Base-by-base conservation (phyloP, 2,888 invertebrate genomes). In the Acleris holmiana region DNA sequence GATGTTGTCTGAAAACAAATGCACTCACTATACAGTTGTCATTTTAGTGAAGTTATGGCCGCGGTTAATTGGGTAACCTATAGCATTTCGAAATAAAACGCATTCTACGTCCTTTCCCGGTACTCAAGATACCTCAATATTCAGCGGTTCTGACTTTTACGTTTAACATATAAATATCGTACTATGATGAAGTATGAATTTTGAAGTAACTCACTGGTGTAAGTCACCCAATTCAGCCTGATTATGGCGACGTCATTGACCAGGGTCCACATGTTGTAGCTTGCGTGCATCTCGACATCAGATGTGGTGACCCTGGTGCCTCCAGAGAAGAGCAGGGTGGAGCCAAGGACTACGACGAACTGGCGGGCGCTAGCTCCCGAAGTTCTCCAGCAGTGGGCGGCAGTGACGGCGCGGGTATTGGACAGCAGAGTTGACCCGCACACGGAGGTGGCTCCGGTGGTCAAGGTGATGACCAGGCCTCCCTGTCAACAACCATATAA, bases 191-290 rank as follows among this genome's bases (percentile, higher is more conserved):
- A 6, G 1, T 8, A 4, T 29, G 2, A 0, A 4, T 23, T 23
- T 1, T 25, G 8, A 29, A 29, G 29, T 29, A 29, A 29, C 79
- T 71, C 48, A 81, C 79, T 57, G 23, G 8, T 48, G 51, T 41
- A 67, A 0, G 4, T 15, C 4, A 75, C 67, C 7, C 40, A 21
- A 4, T 19, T 23, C 3, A 77, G 68, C 0, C 49, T 61, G 4
- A 84, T 74, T 19, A 83, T 69, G 0, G 83, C 84, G 7, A 86
- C 65, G 58, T 86, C 82, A n/a, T 82, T 75, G 49, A 59, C 44
- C 0, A 76, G 48, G 0, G 23, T 62, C 0, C 29, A 46, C 0
- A 61, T 23, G 46, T 68, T 67, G 71, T 76, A 85, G 29, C 18
- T 67, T 2, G 64, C 69, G 61, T 86, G 85, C 17, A 76, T 57